Conservation (phyloP, 2,113 vertebrate species). For the Pseudorhombus dupliciocellatus region DNA sequence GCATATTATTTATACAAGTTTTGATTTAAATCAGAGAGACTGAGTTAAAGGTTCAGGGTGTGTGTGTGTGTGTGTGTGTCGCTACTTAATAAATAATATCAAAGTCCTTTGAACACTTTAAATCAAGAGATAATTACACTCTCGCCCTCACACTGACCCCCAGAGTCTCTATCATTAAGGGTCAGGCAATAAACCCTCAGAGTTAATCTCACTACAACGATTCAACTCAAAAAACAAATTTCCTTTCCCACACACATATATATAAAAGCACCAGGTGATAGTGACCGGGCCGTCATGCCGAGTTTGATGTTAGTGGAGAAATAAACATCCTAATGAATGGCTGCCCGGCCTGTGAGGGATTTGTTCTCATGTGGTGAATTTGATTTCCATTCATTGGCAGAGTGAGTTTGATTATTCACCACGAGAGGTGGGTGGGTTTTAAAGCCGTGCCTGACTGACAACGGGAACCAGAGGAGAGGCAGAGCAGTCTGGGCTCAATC, state of each 20-base stretch:
- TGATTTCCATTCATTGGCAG: constrained; percentile 1
- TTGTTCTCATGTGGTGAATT: background rate
- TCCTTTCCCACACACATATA: constrained; percentile 4
- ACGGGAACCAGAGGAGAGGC: background rate
- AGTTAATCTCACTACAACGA: constrained; percentile 18
- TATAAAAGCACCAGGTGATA: background rate
- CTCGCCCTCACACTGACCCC: background rate
- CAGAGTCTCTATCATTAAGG: constrained; percentile 10
- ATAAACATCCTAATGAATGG: background rate
- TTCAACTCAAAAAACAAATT: constrained; percentile 34
- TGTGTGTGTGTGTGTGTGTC: background rate
- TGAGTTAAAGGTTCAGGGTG: background rate
- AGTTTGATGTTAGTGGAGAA: constrained; percentile 8
- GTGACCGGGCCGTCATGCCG: background rate
- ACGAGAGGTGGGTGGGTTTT: background rate
- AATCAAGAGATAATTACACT: constrained; percentile 13
- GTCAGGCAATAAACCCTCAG: constrained; percentile 24
- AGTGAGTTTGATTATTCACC: constrained; percentile 1
- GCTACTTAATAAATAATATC: constrained; percentile 7
- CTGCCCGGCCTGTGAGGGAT: background rate
- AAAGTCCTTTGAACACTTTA: constrained; percentile 21
- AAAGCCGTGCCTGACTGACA: constrained; percentile 4
- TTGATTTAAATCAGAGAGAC: constrained; percentile 6
- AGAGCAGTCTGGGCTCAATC: constrained; percentile 8
- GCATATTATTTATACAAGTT: background rate